phyloP scores from a whole-genome alignment of 2,888 invertebrate genomes.

The Catocala sponsa region DNA sequence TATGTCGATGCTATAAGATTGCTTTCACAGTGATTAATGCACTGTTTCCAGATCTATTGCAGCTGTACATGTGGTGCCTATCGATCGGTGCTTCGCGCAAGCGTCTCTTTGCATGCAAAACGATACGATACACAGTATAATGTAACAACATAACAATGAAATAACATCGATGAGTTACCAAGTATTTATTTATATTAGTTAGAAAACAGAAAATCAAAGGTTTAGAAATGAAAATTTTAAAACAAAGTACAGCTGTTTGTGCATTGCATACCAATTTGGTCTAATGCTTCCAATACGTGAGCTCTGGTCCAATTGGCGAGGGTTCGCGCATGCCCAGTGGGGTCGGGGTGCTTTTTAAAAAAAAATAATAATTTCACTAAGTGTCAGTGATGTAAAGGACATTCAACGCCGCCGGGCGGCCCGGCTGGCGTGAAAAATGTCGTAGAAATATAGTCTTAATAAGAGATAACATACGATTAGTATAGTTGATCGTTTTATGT shows the following conservation, averaged over 20 bases:
- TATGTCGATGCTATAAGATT: slow-evolving; percentile 39
- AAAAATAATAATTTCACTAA: slow-evolving; percentile 68
- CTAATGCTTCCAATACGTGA: slow-evolving; percentile 60
- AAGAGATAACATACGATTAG: slow-evolving; percentile 63
- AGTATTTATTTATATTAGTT: too few species aligned
- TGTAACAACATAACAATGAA: slow-evolving; percentile 16
- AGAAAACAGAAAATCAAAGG: background rate
- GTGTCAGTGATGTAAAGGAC: slow-evolving; percentile 78
- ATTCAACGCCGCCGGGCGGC: slow-evolving; percentile 69
- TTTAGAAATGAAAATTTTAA: slow-evolving; percentile 12
- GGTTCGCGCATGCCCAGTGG: slow-evolving; percentile 75
- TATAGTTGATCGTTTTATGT: slow-evolving; percentile 65
- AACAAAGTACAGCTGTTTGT: slow-evolving; percentile 52
- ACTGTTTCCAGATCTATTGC: slow-evolving; percentile 44
- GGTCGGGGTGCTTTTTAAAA: slow-evolving; percentile 57
- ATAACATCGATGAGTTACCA: slow-evolving; percentile 15
- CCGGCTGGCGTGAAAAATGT: slow-evolving; percentile 74
- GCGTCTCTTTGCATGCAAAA: slow-evolving; percentile 62
- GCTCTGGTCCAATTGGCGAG: slow-evolving; percentile 77
- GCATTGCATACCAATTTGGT: slow-evolving; percentile 47
- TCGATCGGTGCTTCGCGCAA: slow-evolving; percentile 81
- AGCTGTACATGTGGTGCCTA: slow-evolving; percentile 58
- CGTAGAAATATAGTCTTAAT: slow-evolving; percentile 55
- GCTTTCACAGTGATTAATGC: slow-evolving; percentile 22
- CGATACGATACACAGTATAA: slow-evolving; percentile 31